These are phyloP conservation scores for Premnoplex brunnescens DNA, from an alignment of 2,797 vertebrate species.

Conservation along the genomic window DNA sequence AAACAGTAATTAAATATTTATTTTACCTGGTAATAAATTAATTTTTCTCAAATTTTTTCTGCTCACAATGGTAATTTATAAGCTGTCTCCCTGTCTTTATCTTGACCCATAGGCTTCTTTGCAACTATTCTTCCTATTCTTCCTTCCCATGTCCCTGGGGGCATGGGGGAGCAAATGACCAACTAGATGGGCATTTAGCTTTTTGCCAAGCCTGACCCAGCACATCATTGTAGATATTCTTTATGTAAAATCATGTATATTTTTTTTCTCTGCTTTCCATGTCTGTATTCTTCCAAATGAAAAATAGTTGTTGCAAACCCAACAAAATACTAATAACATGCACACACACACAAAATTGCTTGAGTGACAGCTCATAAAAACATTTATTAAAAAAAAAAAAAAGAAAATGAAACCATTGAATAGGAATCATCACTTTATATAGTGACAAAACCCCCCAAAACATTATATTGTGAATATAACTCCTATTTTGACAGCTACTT, in stretches of 20 bases:
- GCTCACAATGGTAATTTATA: neutral
- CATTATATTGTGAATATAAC: neutral
- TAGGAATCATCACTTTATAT: neutral
- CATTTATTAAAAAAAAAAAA: neutral
- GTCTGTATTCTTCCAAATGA: neutral
- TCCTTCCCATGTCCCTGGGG: accelerated
- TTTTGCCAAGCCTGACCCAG: neutral
- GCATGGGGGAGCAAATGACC: neutral
- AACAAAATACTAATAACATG: neutral
- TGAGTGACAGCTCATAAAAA: neutral
- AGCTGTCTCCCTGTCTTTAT: neutral
- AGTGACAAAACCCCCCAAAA: accelerated
- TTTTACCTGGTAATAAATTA: neutral
- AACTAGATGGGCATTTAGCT: neutral
- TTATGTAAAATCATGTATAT: neutral
- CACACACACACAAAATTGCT: neutral
- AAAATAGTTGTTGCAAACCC: neutral
- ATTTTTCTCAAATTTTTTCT: neutral
- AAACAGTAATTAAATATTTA: neutral
- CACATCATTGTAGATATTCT: neutral
- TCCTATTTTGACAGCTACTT: neutral
- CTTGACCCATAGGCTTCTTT: neutral
- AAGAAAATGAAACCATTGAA: neutral
- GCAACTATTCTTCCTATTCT: neutral
- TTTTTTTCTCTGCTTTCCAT: neutral